Evolutionary conservation across 2,797 vertebrate genomes (phyloP).

Genomic region (Xerus rutilus): DNA sequence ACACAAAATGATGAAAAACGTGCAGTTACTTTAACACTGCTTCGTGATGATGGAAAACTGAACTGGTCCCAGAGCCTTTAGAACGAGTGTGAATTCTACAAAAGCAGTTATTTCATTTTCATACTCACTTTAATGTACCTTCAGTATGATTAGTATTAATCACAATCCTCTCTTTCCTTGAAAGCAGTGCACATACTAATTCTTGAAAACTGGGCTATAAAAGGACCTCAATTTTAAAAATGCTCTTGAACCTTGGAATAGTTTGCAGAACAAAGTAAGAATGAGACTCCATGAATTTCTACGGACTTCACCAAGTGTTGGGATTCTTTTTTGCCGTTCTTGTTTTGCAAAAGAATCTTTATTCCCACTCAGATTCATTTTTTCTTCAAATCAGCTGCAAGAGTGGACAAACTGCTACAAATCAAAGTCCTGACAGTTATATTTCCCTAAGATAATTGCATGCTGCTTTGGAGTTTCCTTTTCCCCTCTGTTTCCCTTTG

Average conservation of each 20-base stretch:
- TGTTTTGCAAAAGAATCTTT: slow-evolving; percentile 62
- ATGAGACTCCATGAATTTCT: slow-evolving; percentile 58
- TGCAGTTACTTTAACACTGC: slow-evolving; percentile 49
- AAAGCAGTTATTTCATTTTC: slow-evolving; percentile 64
- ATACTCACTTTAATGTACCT: slow-evolving; percentile 48
- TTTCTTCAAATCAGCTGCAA: slow-evolving; percentile 69
- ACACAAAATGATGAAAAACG: slow-evolving; percentile 63
- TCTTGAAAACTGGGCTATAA: slow-evolving; percentile 62
- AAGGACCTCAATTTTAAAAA: slow-evolving; percentile 58
- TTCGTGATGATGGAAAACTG: neutral
- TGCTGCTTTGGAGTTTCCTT: slow-evolving; percentile 78
- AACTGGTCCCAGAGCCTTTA: slow-evolving; percentile 48
- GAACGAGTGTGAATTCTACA: slow-evolving; percentile 61
- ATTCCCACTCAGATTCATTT: slow-evolving; percentile 70
- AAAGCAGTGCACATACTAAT: slow-evolving; percentile 58
- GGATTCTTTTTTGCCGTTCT: slow-evolving; percentile 38
- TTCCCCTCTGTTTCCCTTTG: slow-evolving; percentile 80
- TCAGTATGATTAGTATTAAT: slow-evolving; percentile 57
- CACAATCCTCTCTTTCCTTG: slow-evolving; percentile 66
- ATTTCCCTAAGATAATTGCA: slow-evolving; percentile 82
- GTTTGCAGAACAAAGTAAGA: slow-evolving; percentile 60
- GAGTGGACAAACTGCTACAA: slow-evolving; percentile 68
- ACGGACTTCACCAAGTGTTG: slow-evolving; percentile 66
- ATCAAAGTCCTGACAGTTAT: slow-evolving; percentile 78
- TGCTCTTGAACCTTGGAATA: slow-evolving; percentile 36